Evolutionary conservation across 2,113 vertebrate genomes (phyloP).

Genomic region (Clarias magur): DNA sequence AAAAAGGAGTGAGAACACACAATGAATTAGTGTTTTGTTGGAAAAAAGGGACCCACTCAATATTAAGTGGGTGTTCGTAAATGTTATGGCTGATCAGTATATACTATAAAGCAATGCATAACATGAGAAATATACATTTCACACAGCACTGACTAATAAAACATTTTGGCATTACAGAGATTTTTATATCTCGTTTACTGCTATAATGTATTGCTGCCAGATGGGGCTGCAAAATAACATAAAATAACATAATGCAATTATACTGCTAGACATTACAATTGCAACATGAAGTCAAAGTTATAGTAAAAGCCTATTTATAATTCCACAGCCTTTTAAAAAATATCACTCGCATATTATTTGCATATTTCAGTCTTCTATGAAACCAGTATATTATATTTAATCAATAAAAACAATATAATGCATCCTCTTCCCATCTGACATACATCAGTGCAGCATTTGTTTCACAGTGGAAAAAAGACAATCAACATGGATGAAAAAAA

Average conservation of each 20-base stretch:
- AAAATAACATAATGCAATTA: neutral
- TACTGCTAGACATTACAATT: neutral
- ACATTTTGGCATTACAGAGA: neutral
- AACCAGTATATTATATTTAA: neutral
- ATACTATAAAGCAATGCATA: neutral
- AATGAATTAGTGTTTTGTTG: too few species aligned
- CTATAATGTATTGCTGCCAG: neutral
- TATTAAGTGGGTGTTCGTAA: too few species aligned
- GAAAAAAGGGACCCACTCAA: too few species aligned
- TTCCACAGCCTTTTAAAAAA: neutral
- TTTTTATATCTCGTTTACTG: neutral
- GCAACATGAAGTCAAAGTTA: neutral
- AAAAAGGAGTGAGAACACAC: too few species aligned
- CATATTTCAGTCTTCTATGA: neutral
- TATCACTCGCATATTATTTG: neutral
- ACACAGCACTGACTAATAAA: neutral
- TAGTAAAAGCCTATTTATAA: neutral
- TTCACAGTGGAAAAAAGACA: neutral
- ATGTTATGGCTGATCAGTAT: too few species aligned
- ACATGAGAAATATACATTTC: neutral
- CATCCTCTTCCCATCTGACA: neutral
- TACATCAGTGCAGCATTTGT: neutral
- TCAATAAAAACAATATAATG: neutral
- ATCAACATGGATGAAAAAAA: neutral
- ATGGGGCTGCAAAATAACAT: neutral